A percentile compares a stretch with the other conserved stretches of the same genome.
Conservation (phyloP, 2,888 invertebrate species). For the Pandemis heparana region DNA sequence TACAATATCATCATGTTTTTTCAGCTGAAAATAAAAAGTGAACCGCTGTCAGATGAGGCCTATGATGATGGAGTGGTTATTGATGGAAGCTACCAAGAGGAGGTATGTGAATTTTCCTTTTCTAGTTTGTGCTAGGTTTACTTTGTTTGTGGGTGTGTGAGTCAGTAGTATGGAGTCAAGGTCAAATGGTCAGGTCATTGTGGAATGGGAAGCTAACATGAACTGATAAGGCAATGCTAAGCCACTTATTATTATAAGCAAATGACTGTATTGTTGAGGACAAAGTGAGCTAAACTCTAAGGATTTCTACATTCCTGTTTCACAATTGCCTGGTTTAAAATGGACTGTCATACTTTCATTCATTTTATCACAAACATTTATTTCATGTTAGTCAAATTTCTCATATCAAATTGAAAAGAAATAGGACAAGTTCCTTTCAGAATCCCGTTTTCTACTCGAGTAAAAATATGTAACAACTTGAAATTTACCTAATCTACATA, state of each 20-base stretch:
- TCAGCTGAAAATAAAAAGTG: constrained; percentile 86
- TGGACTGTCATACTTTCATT: background rate
- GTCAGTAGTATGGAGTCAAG: constrained; percentile 66
- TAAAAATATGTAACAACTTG: too few relatives aligned
- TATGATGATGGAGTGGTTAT: constrained; percentile 84
- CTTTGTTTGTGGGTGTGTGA: constrained; percentile 42
- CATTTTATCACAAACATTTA: background rate
- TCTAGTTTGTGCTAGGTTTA: constrained; percentile 10
- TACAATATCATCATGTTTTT: constrained; percentile 67
- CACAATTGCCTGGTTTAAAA: background rate
- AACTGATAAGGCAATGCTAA: constrained; percentile 36
- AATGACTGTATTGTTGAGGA: constrained; percentile 33
- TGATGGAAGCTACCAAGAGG: constrained; percentile 81
- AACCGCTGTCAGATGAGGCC: constrained; percentile 83
- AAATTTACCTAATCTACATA: too few relatives aligned
- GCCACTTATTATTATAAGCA: constrained; percentile 22
- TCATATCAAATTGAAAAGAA: background rate
- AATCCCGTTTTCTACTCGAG: too few relatives aligned
- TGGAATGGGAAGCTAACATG: constrained; percentile 15
- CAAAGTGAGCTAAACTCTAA: constrained; percentile 17
- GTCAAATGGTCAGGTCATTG: constrained; percentile 60
- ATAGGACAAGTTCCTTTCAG: too few relatives aligned
- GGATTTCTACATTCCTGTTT: background rate
- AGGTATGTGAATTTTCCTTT: constrained; percentile 67
- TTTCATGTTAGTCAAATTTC: background rate